A percentile compares a stretch with the other conserved stretches of the same genome.
Evolutionary conservation across 2,888 invertebrate species (phyloP).

Genomic region (Fissipunctia ypsillon): DNA sequence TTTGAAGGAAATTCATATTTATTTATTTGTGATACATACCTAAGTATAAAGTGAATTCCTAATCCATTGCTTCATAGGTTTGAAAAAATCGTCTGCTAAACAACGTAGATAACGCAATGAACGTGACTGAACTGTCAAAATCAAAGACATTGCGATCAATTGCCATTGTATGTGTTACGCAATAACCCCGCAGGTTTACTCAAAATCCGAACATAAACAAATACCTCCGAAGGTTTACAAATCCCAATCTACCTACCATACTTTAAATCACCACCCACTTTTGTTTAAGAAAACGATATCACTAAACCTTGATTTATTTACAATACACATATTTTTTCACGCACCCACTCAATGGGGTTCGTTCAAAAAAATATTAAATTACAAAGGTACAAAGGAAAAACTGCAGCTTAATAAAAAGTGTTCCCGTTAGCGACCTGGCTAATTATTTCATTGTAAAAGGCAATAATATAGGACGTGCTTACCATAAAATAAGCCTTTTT

Average conservation of each 20-base stretch:
- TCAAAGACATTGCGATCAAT: no score
- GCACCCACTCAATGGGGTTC: constrained; percentile 79
- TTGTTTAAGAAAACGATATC: constrained; percentile 58
- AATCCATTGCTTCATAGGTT: no score
- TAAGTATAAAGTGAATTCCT: no score
- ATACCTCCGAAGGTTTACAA: not conserved
- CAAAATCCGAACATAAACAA: not conserved
- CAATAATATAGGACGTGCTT: constrained; percentile 86
- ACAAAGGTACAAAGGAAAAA: constrained; percentile 83
- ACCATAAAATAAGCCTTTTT: constrained; percentile 87
- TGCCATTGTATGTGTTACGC: no score
- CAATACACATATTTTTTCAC: constrained; percentile 78
- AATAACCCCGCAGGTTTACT: no score
- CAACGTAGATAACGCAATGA: no score
- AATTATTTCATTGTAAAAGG: constrained; percentile 88
- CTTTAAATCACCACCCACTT: constrained; percentile 49
- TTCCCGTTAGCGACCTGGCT: constrained; percentile 87
- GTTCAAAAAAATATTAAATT: constrained; percentile 88
- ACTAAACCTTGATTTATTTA: constrained; percentile 74
- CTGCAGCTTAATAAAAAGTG: constrained; percentile 81
- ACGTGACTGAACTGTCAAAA: no score
- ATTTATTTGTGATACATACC: no score
- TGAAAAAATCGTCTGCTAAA: no score
- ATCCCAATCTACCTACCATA: constrained; percentile 5
- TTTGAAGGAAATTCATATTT: no score